Conservation (phyloP, 1,140 invertebrate genomes). For the Saccostrea glomerata region DNA sequence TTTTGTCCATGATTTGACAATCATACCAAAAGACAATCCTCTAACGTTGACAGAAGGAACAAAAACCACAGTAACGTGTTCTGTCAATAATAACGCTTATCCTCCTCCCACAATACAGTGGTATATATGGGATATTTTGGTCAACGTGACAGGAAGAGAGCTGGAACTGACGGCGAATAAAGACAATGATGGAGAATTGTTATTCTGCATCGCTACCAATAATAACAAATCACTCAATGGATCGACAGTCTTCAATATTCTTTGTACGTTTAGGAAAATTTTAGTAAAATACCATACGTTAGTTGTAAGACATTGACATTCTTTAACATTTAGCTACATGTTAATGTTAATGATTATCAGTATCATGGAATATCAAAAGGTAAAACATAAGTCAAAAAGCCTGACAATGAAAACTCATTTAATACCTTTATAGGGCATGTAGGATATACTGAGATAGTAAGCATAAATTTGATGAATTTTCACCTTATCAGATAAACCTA, state of each 20-base stretch:
- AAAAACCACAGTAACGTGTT: not conserved
- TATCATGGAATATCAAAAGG: no score
- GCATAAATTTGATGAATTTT: no score
- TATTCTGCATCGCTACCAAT: not conserved
- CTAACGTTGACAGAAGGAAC: not conserved
- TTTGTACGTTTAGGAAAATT: not conserved
- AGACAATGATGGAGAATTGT: not conserved
- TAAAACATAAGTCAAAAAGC: no score
- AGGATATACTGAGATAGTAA: no score
- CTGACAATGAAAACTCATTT: no score
- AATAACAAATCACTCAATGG: not conserved
- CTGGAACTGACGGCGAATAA: not conserved
- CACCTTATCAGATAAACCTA: no score
- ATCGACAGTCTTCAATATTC: not conserved
- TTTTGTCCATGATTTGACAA: not conserved
- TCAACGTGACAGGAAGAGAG: not conserved
- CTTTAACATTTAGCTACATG: no score
- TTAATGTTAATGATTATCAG: no score
- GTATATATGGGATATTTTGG: not conserved
- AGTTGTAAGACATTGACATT: no score
- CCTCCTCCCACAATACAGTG: not conserved
- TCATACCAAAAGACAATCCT: not conserved
- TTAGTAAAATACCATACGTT: no score
- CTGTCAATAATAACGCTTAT: no score
- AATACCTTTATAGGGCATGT: no score